Evolutionary conservation across 2,797 vertebrate species (phyloP), one percentile per base, ranked within the genome.

Genomic region (Brotogeris chrysoptera): DNA sequence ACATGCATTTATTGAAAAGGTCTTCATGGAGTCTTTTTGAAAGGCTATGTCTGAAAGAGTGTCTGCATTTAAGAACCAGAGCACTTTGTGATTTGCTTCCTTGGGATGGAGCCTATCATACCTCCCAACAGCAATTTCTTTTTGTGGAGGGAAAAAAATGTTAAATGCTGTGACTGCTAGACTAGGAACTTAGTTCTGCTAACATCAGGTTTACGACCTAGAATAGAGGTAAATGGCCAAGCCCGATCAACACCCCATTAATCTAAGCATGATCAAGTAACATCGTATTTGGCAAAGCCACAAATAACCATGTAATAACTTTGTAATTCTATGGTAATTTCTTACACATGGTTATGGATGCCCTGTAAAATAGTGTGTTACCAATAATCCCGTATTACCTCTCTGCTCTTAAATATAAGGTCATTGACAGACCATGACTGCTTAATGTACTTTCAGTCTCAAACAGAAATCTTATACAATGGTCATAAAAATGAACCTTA

Each of bases 321-420:
- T 85, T 85, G 90, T 96, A 95, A 96, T 95, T 95, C 95, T 90
- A 90, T 96, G 96, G 90, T 95, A 96, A 97, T 95, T 96, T 95
- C 88, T 97, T 95, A 82, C 96, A 96, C 94, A 95, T 96, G 96
- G 95, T 84, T 97, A 96, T 92, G 86, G 93, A 97, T 95, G 92
- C 88, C 90, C 94, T 95, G 71, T 95, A 95, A 96, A 97, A 94
- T 89, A 95, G 72, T 30, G 90, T 94, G 92, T 97, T 96, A 92
- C 96, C 92, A 97, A 96, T 94, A 95, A 95, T 96, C 92, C 90
- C 90, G 44, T 93, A 95, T 93, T 94, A 85, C 88, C 80, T 95
- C 91, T 97, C 96, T 95, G 96, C 94, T 96, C 95, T 96, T 97
- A 97, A 97, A 97, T 96, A 96, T 66, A 95, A 87, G 95, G 80